Evolutionary conservation across 1,140 invertebrate species (phyloP).

Genomic region (Drosophila serrata): DNA sequence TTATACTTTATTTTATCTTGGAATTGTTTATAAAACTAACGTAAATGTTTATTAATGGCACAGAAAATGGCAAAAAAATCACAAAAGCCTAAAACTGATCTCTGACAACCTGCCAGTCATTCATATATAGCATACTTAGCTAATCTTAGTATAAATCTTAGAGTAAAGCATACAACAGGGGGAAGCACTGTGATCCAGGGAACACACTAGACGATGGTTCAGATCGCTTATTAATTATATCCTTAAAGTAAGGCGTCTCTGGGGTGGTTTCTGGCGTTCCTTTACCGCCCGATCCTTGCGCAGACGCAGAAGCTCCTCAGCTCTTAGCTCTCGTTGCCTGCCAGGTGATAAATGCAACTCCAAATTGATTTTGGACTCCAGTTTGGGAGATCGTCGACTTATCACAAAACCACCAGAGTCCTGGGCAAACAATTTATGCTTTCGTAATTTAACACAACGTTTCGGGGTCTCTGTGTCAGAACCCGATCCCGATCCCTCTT

Average conservation of each 20-base stretch:
- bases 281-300: slow-evolving; percentile 31
- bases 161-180: slow-evolving; percentile 61
- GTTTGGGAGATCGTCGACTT: slow-evolving; percentile 33
- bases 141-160: slow-evolving; percentile 21
- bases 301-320: slow-evolving; percentile 15
- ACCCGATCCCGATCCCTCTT: background rate
- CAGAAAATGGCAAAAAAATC: slow-evolving; percentile 1
- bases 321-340: slow-evolving; percentile 12
- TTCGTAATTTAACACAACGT: slow-evolving; percentile 49
- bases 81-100: slow-evolving; percentile 17
- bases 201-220: slow-evolving; percentile 7
- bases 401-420: slow-evolving; percentile 48
- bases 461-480: slow-evolving; percentile 47
- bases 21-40: too few species aligned
- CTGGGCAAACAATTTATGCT: slow-evolving; percentile 58
- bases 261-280: slow-evolving; percentile 31
- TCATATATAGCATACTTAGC: slow-evolving; percentile 56
- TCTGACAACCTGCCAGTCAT: background rate
- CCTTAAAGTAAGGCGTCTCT: slow-evolving; percentile 44
- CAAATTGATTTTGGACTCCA: background rate
- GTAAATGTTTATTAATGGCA: slow-evolving; percentile 34
- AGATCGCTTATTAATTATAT: slow-evolving; percentile 27
- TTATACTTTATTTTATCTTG: background rate
- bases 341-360: slow-evolving; percentile 26
- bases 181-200: slow-evolving; percentile 55